phyloP scores from a whole-genome alignment of 2,797 vertebrate genomes.

The Coendou prehensilis region DNA sequence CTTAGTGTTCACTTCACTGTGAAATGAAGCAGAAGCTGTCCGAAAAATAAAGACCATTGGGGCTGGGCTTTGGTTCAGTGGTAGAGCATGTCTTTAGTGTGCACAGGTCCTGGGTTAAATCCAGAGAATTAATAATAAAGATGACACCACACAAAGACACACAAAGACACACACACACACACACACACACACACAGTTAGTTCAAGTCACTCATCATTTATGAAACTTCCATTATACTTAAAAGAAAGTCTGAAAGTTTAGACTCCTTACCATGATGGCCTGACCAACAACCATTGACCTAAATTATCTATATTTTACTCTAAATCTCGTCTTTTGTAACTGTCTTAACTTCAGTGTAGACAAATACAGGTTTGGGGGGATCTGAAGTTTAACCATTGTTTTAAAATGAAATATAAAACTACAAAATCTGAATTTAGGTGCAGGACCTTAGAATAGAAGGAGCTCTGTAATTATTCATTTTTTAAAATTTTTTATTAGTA shows the following conservation, averaged over 20 bases:
- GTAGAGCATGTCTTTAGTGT: not conserved
- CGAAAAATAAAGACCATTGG: not conserved
- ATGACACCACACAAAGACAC: not conserved
- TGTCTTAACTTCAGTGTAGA: accelerated
- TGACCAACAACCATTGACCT: no score
- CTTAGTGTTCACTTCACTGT: not conserved
- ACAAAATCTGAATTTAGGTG: not conserved
- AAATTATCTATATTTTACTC: not conserved
- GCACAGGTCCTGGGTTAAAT: not conserved
- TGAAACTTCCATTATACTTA: not conserved
- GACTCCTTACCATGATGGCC: accelerated
- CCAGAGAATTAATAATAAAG: not conserved
- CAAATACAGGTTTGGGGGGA: not conserved
- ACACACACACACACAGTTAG: not conserved
- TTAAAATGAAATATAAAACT: not conserved
- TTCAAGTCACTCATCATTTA: not conserved
- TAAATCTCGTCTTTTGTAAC: not conserved
- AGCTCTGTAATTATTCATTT: not conserved
- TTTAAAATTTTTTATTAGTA: not conserved
- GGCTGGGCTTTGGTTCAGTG: not conserved
- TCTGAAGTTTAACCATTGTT: not conserved
- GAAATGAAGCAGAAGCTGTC: no score
- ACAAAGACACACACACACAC: not conserved
- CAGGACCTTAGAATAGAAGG: not conserved
- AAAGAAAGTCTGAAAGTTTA: not conserved